A percentile compares a stretch with the other conserved stretches of the same genome.
Evolutionary conservation across 2,113 vertebrate genomes (phyloP).

Genomic region (Anoura caudifer): DNA sequence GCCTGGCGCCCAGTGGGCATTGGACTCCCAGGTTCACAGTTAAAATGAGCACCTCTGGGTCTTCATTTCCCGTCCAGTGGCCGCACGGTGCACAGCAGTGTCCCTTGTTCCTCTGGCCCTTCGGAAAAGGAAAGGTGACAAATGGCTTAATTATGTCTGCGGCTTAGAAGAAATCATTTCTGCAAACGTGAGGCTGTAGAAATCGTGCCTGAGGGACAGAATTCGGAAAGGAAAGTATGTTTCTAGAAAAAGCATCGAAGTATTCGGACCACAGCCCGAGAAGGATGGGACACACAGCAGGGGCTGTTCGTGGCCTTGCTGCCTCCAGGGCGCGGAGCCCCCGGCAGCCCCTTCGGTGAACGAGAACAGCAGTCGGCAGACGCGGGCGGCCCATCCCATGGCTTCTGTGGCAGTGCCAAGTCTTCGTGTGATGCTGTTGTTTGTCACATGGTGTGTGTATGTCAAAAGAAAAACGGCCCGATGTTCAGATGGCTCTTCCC

Average conservation of each 20-base stretch:
- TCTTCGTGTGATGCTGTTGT: constrained; percentile 23
- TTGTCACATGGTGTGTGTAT: not conserved
- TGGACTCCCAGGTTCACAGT: constrained; percentile 73
- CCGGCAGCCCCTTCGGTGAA: not conserved
- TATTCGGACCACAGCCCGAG: not conserved
- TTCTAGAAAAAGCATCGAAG: constrained; percentile 65
- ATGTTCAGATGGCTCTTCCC: not conserved
- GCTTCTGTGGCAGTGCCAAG: not conserved
- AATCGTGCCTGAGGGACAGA: constrained; percentile 70
- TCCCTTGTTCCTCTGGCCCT: constrained; percentile 77
- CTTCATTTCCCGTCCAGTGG: constrained; percentile 78
- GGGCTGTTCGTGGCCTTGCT: constrained; percentile 15
- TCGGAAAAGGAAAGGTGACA: constrained; percentile 74
- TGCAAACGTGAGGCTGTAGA: constrained; percentile 59
- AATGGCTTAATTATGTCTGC: constrained; percentile 79
- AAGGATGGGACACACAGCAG: not conserved
- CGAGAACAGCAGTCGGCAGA: not conserved
- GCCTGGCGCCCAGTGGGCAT: constrained; percentile 68
- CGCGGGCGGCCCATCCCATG: not conserved
- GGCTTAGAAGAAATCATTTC: constrained; percentile 65
- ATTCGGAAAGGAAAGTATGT: constrained; percentile 76
- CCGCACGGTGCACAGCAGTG: constrained; percentile 44
- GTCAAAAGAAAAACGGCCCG: not conserved
- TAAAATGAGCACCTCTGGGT: constrained; percentile 79
- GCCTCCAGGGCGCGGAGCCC: not conserved